Evolutionary conservation across 1,140 invertebrate genomes (phyloP), one percentile per base, ranked within the genome.

Genomic region (Asbolus verrucosus): DNA sequence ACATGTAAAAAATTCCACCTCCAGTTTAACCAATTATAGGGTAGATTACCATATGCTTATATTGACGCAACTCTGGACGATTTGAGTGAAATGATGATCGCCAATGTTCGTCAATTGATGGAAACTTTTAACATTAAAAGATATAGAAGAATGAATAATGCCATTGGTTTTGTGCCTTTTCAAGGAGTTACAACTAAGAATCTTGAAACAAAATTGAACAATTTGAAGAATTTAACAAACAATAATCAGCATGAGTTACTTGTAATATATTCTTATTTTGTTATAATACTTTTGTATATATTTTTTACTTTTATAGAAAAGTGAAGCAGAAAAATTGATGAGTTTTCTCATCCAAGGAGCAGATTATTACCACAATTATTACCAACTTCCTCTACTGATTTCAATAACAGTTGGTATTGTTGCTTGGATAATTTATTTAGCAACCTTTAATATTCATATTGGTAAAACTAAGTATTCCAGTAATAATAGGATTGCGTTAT

Each of bases 51-150:
- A 88, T 96, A 82, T 95, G 94, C 90, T 94, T 65, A 65, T 43
- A 94, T 81, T 96, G 94, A 1, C 95, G 98, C 86, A 96, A 96
- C 16, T 90, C 92, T 78, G 95, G 96, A 71, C 41, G 65, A 72
- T 61, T 69, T 73, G 65, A 19, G 69, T 21, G 60, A 75, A 54
- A 70, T 78, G 69, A 87, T 93, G 80, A 82, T 96, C 31, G 67
- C 70, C 1, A 78, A 78, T 65, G 69, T 69, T 6, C 41, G 67
- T 21, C 75, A 78, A 70, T 43, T 78, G 9, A 39, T 74, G 6
- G 69, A 75, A 65, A 69, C 72, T 4, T 76, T 76, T 21, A 73
- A 74, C 39, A 67, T 72, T n/a, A 78, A 78, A 70, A 54, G 43
- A 86, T 90, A 67, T 92, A 97, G 86, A 93, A 92, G 50, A 95